These are phyloP conservation scores for Mesorhabditis sp. DNA, from an alignment of 2,888 invertebrate species.

Conservation along the genomic window DNA sequence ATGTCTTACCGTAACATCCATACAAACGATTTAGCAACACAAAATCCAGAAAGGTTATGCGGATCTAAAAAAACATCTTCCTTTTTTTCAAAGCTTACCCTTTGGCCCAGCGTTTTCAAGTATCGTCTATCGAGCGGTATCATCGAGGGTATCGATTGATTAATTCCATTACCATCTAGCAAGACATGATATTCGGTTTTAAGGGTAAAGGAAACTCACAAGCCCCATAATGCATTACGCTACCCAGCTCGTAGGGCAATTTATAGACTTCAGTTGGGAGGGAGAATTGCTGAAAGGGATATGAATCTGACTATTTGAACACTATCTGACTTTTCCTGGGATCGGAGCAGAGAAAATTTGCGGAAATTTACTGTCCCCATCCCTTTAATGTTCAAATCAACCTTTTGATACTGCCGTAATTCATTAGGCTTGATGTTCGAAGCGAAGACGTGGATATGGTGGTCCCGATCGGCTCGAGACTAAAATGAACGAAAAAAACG, in stretches of 20 bases:
- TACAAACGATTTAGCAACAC: neutral
- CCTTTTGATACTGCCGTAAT: neutral
- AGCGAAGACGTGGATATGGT: neutral
- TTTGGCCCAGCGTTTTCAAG: neutral
- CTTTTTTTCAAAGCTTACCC: neutral
- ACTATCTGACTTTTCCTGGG: neutral
- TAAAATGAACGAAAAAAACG: neutral
- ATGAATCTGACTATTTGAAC: neutral
- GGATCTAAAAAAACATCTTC: neutral
- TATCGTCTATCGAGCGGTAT: no score
- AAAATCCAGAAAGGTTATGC: neutral
- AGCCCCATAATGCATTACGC: slow-evolving; percentile 3
- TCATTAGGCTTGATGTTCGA: neutral
- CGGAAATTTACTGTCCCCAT: neutral
- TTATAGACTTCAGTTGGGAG: neutral
- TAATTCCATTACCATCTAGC: no score
- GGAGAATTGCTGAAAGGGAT: neutral
- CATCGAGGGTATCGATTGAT: no score
- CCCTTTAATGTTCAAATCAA: neutral
- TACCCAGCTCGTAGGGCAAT: neutral
- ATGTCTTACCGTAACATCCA: neutral
- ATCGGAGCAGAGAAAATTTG: neutral
- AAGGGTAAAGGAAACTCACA: neutral
- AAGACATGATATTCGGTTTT: no score
- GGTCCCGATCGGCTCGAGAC: neutral